These are phyloP conservation scores for Ariopsis seemanni DNA, from an alignment of 2,113 vertebrate species.

Conservation along the genomic window DNA sequence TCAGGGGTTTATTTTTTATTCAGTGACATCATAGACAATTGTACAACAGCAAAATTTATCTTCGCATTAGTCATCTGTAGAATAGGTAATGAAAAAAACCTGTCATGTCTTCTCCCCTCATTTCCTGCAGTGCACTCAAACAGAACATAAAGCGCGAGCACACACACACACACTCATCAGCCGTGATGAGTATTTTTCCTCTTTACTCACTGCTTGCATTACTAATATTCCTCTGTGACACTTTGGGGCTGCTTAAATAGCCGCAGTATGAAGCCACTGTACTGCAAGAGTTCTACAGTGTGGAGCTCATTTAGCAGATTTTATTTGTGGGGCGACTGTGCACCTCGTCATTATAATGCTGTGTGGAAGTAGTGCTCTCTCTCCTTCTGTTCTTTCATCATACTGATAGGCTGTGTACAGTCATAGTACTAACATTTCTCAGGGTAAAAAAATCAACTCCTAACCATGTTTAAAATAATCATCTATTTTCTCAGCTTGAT, in stretches of 20 bases:
- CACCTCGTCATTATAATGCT: background rate
- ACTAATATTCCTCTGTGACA: slow-evolving; percentile 1
- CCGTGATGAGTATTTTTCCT: background rate
- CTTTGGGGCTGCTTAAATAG: slow-evolving; percentile 13
- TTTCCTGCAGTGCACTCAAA: slow-evolving; percentile 8
- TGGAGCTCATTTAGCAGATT: background rate
- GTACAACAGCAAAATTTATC: background rate
- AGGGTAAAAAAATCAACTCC: background rate
- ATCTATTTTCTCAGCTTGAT: background rate
- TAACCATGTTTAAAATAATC: slow-evolving; percentile 1
- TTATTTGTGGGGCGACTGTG: background rate
- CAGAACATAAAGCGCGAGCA: slow-evolving; percentile 1
- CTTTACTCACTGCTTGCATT: background rate
- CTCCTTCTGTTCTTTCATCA: slow-evolving; percentile 5
- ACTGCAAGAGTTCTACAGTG: background rate
- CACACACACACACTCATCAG: background rate
- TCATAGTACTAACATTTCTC: background rate
- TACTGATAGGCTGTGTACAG: background rate
- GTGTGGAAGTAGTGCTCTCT: background rate
- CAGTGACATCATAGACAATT: slow-evolving; percentile 2
- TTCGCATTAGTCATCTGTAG: background rate
- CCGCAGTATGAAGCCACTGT: background rate
- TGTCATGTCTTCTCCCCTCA: background rate
- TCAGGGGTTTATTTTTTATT: background rate
- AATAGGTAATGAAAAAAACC: slow-evolving; percentile 4